phyloP scores from a whole-genome alignment of 92 coral and sea anemone species.

The Phenganax stokvisi region DNA sequence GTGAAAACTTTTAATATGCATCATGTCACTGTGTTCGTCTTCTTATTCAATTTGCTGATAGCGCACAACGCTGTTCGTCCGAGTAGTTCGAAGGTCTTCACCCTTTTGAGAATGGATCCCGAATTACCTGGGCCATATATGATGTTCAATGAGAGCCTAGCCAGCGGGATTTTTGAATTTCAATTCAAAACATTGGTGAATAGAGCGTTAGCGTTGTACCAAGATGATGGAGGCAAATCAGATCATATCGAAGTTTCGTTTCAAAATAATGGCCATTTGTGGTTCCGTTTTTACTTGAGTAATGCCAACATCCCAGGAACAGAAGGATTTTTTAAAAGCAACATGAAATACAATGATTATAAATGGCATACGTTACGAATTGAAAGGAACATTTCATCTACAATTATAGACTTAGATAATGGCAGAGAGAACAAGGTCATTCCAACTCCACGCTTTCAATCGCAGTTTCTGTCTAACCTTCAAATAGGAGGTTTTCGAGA shows the following conservation, averaged over 20 bases:
- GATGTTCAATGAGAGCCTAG: slow-evolving; percentile 1
- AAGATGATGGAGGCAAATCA: not conserved
- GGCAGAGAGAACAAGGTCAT: not conserved
- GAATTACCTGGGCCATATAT: slow-evolving; percentile 22
- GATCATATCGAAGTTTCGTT: slow-evolving; percentile 2
- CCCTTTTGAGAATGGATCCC: not conserved
- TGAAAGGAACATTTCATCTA: slow-evolving; percentile 3
- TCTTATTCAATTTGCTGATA: not conserved
- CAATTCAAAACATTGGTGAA: slow-evolving; percentile 17
- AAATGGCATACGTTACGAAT: slow-evolving; percentile 17
- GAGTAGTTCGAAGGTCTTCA: not conserved
- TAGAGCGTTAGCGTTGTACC: slow-evolving; percentile 21
- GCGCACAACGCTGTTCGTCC: not conserved
- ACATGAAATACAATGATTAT: slow-evolving; percentile 9
- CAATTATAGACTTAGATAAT: not conserved
- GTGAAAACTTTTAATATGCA: not conserved
- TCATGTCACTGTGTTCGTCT: not conserved
- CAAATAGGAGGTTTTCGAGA: slow-evolving; percentile 3
- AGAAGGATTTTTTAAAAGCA: not conserved
- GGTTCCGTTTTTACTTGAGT: not conserved
- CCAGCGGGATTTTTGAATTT: slow-evolving; percentile 27
- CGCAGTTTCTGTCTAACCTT: not conserved
- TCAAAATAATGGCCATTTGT: not conserved
- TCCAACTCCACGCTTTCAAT: not conserved
- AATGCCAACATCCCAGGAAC: not conserved